These are phyloP conservation scores for Antheraea yamamai DNA, from an alignment of 2,888 invertebrate species.

Conservation along the genomic window DNA sequence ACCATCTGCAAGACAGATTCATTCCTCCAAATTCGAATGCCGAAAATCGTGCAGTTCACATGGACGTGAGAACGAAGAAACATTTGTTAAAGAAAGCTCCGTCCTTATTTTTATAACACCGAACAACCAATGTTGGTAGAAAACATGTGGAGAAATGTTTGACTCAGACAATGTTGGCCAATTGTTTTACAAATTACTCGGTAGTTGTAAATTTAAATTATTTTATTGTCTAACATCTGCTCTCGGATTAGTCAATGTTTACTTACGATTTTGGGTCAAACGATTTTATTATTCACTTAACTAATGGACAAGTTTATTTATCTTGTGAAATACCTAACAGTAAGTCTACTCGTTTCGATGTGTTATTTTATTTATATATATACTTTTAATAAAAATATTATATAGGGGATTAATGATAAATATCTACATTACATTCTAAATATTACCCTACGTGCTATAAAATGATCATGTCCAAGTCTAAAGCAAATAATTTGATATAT, in stretches of 20 bases:
- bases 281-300: constrained; percentile 9
- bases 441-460: neutral
- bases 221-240: constrained; percentile 49
- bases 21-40: constrained; percentile 44
- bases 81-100: constrained; percentile 61
- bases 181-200: constrained; percentile 48
- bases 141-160: constrained; percentile 34
- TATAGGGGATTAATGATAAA: neutral
- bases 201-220: constrained; percentile 44
- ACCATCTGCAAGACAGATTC: constrained; percentile 77
- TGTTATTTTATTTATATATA: neutral
- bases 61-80: constrained; percentile 70
- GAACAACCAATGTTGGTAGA: constrained; percentile 24
- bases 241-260: constrained; percentile 32
- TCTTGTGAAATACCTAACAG: neutral
- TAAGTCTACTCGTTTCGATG: neutral
- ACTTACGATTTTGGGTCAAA: constrained; percentile 18
- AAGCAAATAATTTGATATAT: neutral
- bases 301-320: neutral
- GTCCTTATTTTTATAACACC: constrained; percentile 51
- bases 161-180: constrained; percentile 35
- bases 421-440: neutral
- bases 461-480: neutral
- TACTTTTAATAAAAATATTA: neutral
- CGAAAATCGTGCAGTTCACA: constrained; percentile 74